A percentile compares a stretch with the other conserved stretches of the same genome.
phyloP scores from a whole-genome alignment of 2,888 invertebrate genomes.

The Platycheirus albimanus region DNA sequence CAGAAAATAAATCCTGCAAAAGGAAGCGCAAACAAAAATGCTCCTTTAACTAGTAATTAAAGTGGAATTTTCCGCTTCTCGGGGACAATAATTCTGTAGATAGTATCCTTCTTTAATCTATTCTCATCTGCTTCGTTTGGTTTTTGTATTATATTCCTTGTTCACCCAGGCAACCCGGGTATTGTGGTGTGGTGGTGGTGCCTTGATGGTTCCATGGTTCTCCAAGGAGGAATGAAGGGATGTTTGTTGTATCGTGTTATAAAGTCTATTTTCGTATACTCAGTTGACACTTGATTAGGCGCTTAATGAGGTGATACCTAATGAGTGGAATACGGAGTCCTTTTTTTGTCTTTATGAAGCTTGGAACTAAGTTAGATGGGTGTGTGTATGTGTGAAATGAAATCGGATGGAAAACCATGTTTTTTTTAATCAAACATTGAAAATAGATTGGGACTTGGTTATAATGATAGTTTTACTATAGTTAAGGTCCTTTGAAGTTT shows the following conservation, averaged over 20 bases:
- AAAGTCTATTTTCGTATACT: constrained; percentile 62
- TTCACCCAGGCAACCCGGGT: not conserved
- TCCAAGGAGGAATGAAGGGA: not conserved
- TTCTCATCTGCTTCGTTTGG: constrained; percentile 46
- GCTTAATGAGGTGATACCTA: constrained; percentile 80
- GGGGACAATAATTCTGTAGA: constrained; percentile 32
- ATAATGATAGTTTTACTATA: no score
- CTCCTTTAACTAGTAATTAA: constrained; percentile 53
- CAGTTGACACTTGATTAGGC: constrained; percentile 79
- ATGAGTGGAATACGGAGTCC: constrained; percentile 41
- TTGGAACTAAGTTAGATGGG: not conserved
- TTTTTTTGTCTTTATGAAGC: constrained; percentile 35
- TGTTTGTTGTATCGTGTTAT: constrained; percentile 5
- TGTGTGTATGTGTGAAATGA: constrained; percentile 4
- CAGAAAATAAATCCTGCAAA: constrained; percentile 18
- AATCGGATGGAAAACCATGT: constrained; percentile 50
- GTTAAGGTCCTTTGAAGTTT: no score
- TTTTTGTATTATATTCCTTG: constrained; percentile 40
- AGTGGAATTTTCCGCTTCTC: constrained; percentile 28
- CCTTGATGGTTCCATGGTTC: no score
- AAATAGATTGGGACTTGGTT: no score
- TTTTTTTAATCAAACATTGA: constrained; percentile 11
- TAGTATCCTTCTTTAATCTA: constrained; percentile 42
- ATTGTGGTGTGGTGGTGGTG: no score
- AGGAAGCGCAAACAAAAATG: constrained; percentile 4